Conservation (phyloP, 2,113 vertebrate species). For the Colius striatus region DNA sequence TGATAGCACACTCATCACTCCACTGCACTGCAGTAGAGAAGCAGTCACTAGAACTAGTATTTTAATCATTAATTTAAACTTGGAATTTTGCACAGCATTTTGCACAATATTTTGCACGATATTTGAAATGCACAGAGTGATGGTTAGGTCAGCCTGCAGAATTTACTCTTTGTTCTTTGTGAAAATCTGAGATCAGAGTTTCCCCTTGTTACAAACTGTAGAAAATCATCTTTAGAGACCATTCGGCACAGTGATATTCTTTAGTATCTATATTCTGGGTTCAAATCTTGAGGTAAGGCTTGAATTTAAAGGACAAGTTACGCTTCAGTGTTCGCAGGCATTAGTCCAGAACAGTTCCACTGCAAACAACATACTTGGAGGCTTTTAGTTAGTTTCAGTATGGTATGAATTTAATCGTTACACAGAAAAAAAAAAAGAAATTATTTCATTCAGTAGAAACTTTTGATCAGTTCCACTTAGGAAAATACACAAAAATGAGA, state of each 20-base stretch:
- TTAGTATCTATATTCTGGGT: neutral
- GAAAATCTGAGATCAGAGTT: neutral
- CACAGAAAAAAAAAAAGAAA: neutral
- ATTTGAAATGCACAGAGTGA: neutral
- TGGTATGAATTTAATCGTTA: slow-evolving; percentile 1
- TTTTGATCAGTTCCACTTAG: slow-evolving; percentile 28
- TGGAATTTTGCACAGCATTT: neutral
- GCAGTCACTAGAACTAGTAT: neutral
- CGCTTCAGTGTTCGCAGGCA: neutral
- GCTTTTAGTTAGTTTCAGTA: neutral
- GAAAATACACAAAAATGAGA: slow-evolving; percentile 13
- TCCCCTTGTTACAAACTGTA: neutral
- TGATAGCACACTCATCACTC: neutral
- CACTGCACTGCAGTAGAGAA: neutral
- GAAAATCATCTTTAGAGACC: neutral
- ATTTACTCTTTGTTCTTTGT: neutral
- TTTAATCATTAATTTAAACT: neutral
- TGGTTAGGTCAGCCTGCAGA: neutral
- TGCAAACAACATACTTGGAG: neutral
- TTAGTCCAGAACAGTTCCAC: neutral
- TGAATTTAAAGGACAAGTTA: neutral
- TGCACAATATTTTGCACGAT: too few species aligned
- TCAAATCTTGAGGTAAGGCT: neutral
- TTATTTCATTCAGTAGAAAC: slow-evolving; percentile 1
- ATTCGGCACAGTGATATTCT: neutral